Percentiles rank a stretch among this genome's conserved stretches.
These are phyloP conservation scores for Andrena bicolor DNA, from an alignment of 2,888 invertebrate genomes.

Conservation along the genomic window DNA sequence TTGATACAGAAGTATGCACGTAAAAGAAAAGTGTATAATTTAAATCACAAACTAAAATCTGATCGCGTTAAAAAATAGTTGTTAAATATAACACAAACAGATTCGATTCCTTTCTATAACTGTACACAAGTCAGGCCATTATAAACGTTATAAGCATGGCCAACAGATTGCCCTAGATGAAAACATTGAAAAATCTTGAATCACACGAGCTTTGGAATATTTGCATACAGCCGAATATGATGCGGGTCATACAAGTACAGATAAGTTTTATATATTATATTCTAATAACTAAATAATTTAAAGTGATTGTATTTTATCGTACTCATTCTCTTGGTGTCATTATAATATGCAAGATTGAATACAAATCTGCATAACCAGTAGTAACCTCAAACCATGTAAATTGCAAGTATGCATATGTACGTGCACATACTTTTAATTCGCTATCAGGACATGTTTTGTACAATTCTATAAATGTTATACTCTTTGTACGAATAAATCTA, in stretches of 20 bases:
- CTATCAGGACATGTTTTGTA: conserved; percentile 65
- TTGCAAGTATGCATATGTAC: conserved; percentile 56
- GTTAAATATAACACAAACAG: conserved; percentile 35
- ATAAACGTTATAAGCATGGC: conserved; percentile 37
- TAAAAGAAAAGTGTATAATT: neutral
- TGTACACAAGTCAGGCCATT: conserved; percentile 10
- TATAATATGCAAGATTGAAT: conserved; percentile 38
- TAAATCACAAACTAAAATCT: neutral
- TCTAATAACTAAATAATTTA: conserved; percentile 40
- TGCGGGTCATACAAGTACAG: conserved; percentile 46
- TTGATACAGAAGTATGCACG: conserved; percentile 22
- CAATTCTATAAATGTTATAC: conserved; percentile 63
- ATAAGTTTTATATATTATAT: conserved; percentile 43
- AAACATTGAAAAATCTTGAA: conserved; percentile 26
- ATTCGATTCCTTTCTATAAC: conserved; percentile 23
- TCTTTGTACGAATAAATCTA: conserved; percentile 50
- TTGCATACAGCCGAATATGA: conserved; percentile 56
- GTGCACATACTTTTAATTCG: conserved; percentile 55
- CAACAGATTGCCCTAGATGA: conserved; percentile 42
- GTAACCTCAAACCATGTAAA: conserved; percentile 29
- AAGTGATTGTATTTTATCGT: conserved; percentile 41
- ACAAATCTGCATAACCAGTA: conserved; percentile 53
- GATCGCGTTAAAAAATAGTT: conserved; percentile 20
- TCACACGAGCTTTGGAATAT: conserved; percentile 63
- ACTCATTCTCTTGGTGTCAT: conserved; percentile 16